Conservation (phyloP, 2,113 vertebrate genomes). For the Barnardius zonarius region DNA sequence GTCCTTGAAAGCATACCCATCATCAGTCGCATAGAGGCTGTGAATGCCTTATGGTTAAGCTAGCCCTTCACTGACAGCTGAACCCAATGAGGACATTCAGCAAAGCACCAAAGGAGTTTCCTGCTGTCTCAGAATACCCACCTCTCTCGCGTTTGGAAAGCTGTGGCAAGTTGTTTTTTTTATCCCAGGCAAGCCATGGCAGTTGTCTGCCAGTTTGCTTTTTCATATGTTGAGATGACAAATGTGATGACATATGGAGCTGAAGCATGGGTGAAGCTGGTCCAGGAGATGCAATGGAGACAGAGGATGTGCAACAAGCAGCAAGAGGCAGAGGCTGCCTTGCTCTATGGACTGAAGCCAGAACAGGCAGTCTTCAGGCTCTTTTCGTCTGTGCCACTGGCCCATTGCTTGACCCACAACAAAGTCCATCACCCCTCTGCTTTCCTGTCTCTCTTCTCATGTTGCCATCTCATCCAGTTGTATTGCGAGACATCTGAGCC, state of each 20-base stretch:
- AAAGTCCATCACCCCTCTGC: not conserved
- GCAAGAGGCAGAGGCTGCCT: not conserved
- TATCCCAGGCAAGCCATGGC: slow-evolving; percentile 38
- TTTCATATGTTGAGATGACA: not conserved
- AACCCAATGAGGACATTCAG: slow-evolving; percentile 51
- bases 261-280: not conserved
- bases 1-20: not conserved
- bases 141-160: slow-evolving; percentile 44
- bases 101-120: slow-evolving; percentile 59
- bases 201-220: slow-evolving; percentile 27
- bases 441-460: not conserved
- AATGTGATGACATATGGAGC: slow-evolving; percentile 6
- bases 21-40: not conserved
- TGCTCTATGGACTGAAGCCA: not conserved
- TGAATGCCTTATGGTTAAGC: slow-evolving; percentile 1
- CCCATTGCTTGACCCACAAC: not conserved
- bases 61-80: slow-evolving; percentile 45
- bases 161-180: not conserved
- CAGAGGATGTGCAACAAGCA: not conserved
- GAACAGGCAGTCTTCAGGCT: not conserved
- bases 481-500: not conserved
- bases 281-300: not conserved
- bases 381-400: not conserved
- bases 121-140: slow-evolving; percentile 67
- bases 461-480: not conserved